phyloP scores from a whole-genome alignment of 2,888 invertebrate species.

The Drosophila histrio region DNA sequence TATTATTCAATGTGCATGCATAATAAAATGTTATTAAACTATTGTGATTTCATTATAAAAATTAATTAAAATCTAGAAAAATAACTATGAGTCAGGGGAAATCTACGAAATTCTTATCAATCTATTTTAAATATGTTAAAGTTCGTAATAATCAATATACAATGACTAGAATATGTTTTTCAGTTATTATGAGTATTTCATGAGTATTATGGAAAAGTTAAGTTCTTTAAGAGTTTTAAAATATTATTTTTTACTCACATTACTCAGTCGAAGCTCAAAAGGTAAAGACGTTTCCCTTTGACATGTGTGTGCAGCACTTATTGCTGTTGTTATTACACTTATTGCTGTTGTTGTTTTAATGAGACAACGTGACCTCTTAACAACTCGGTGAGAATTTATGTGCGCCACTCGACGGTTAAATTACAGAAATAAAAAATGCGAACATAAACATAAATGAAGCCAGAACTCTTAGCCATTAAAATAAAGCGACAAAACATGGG shows the following conservation, averaged over 20 bases:
- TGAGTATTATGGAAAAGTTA: neutral
- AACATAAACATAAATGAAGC: slow-evolving; percentile 65
- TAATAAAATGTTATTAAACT: neutral
- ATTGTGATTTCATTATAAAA: no score
- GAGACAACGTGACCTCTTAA: slow-evolving; percentile 76
- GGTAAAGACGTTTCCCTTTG: slow-evolving; percentile 20
- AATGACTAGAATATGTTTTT: no score
- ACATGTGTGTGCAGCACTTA: slow-evolving; percentile 37
- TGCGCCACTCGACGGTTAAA: slow-evolving; percentile 66
- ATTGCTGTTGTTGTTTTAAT: slow-evolving; percentile 70
- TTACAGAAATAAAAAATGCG: slow-evolving; percentile 73
- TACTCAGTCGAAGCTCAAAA: slow-evolving; percentile 4
- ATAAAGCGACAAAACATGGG: slow-evolving; percentile 80
- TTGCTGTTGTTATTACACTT: slow-evolving; percentile 63
- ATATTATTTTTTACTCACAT: neutral
- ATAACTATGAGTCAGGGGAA: no score
- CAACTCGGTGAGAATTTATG: slow-evolving; percentile 58
- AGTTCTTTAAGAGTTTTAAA: neutral
- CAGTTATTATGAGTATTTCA: neutral
- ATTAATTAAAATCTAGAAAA: no score
- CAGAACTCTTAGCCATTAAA: slow-evolving; percentile 68
- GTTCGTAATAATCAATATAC: no score
- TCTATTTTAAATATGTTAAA: no score
- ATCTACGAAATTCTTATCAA: no score
- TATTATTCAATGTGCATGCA: neutral